A percentile compares a stretch with the other conserved stretches of the same genome.
Evolutionary conservation across 1,140 invertebrate genomes (phyloP).

Genomic region (Chelonus insularis): DNA sequence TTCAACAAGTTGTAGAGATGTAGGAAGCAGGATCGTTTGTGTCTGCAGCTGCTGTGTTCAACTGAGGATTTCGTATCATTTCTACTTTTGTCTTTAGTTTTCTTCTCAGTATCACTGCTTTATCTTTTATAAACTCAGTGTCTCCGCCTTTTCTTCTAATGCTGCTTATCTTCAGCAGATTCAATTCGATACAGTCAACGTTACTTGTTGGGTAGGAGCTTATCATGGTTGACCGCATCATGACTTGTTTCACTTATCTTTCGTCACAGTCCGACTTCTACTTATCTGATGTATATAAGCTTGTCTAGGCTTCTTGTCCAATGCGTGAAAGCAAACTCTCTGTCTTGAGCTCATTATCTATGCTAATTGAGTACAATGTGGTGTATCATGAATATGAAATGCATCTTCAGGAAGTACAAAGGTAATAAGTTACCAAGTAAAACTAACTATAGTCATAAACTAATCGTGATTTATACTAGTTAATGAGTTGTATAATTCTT

Average conservation of each 20-base stretch:
- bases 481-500: no score
- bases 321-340: constrained; percentile 4
- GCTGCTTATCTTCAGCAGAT: constrained; percentile 21
- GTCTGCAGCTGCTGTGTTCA: background rate
- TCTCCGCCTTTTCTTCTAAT: background rate
- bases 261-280: background rate
- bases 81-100: background rate
- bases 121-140: background rate
- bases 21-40: constrained; percentile 10
- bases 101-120: background rate
- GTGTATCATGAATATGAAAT: background rate
- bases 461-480: no score
- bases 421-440: no score
- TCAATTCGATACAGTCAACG: constrained; percentile 6
- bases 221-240: constrained; percentile 30
- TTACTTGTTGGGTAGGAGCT: constrained; percentile 5
- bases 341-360: constrained; percentile 30
- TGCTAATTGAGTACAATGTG: constrained; percentile 27
- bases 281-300: constrained; percentile 18
- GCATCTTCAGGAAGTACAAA: no score
- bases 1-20: constrained; percentile 28
- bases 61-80: background rate
- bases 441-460: no score
- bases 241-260: constrained; percentile 30
- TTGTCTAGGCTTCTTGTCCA: constrained; percentile 10